Evolutionary conservation across 2,888 invertebrate genomes (phyloP).

Genomic region (Argynnis bischoffii): DNA sequence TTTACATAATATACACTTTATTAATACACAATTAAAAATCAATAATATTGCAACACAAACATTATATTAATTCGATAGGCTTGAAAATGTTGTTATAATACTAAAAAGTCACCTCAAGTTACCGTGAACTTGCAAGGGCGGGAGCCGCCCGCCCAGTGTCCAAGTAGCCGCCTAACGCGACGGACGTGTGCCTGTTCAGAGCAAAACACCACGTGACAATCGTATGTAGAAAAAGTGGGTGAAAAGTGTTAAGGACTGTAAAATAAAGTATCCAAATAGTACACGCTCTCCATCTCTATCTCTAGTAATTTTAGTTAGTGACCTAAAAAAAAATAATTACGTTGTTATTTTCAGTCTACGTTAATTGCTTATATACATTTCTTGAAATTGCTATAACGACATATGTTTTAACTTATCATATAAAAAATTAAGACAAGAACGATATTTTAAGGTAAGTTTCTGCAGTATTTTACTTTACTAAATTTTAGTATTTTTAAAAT

Average conservation of each 20-base stretch:
- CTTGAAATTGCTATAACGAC: not conserved
- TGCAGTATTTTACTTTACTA: not conserved
- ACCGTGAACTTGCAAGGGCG: constrained; percentile 75
- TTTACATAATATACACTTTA: too few relatives aligned
- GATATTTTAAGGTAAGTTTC: constrained; percentile 5
- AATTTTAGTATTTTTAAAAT: not conserved
- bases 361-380: too few relatives aligned
- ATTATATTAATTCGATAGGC: constrained; percentile 19
- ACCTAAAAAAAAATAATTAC: not conserved
- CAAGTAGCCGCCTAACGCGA: constrained; percentile 64
- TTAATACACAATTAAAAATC: too few relatives aligned
- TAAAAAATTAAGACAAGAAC: not conserved
- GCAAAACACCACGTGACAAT: constrained; percentile 27
- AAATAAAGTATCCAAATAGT: constrained; percentile 1
- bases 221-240: constrained; percentile 32
- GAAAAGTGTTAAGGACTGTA: constrained; percentile 26
- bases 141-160: constrained; percentile 74
- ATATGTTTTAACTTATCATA: not conserved
- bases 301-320: not conserved
- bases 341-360: too few relatives aligned
- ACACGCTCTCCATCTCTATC: not conserved
- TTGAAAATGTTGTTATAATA: constrained; percentile 27
- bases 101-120: constrained; percentile 48
- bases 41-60: constrained; percentile 2
- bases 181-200: constrained; percentile 50